Percentiles rank a stretch among this genome's conserved stretches.
These are phyloP conservation scores for Atopsyche davidsoni DNA, from an alignment of 1,140 invertebrate species.

Conservation along the genomic window DNA sequence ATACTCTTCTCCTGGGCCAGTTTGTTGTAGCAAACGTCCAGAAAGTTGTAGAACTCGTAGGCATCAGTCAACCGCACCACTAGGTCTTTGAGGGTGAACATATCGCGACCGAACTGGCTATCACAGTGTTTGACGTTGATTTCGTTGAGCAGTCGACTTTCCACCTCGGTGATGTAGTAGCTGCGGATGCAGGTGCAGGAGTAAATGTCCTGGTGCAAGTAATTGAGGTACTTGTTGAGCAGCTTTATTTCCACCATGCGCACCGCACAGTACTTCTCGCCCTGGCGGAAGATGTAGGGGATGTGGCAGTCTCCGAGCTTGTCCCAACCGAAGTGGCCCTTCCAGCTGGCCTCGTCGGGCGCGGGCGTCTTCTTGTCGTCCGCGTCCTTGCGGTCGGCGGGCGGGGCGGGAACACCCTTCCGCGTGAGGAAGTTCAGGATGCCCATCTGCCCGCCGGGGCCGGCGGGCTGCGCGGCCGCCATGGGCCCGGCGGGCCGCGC, in stretches of 20 bases:
- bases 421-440: constrained; percentile 56
- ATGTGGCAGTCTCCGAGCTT: constrained; percentile 78
- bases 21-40: constrained; percentile 82
- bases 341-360: constrained; percentile 71
- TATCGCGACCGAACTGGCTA: constrained; percentile 78
- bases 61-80: constrained; percentile 83
- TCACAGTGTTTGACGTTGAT: constrained; percentile 92
- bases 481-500: constrained; percentile 37
- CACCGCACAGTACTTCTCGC: constrained; percentile 84
- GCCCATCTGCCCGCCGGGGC: constrained; percentile 47
- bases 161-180: constrained; percentile 87
- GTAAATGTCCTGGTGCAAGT: constrained; percentile 77
- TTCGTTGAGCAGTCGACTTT: constrained; percentile 85
- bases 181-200: constrained; percentile 84
- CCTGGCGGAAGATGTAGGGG: constrained; percentile 77
- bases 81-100: constrained; percentile 85
- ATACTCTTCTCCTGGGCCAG: constrained; percentile 55
- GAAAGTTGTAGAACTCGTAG: constrained; percentile 83
- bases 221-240: constrained; percentile 77
- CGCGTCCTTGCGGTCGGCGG: constrained; percentile 34
- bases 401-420: constrained; percentile 35
- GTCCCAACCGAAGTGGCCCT: constrained; percentile 85
- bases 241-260: constrained; percentile 85
- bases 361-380: constrained; percentile 47
- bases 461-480: constrained; percentile 38